These are phyloP conservation scores for Hylaeus volcanicus DNA, from an alignment of 1,140 invertebrate genomes.

Conservation along the genomic window DNA sequence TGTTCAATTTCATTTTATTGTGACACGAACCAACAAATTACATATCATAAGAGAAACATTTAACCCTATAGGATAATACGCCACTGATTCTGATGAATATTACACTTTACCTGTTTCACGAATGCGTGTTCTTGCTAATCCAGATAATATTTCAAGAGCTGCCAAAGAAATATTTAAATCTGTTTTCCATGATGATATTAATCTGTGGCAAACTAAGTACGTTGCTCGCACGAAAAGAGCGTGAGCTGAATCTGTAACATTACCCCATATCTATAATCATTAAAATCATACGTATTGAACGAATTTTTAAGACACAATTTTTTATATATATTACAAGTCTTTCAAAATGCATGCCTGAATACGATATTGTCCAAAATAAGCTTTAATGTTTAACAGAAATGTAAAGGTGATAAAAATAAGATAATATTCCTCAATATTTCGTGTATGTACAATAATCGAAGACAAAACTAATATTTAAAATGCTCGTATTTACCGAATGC, in stretches of 20 bases:
- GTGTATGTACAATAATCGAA: slow-evolving; percentile 39
- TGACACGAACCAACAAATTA: no score
- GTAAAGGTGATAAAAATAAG: slow-evolving; percentile 46
- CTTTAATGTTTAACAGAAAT: slow-evolving; percentile 54
- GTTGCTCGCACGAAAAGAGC: slow-evolving; percentile 94
- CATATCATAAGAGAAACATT: no score
- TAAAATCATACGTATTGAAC: slow-evolving; percentile 16
- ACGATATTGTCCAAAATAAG: slow-evolving; percentile 26
- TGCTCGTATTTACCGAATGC: slow-evolving; percentile 78
- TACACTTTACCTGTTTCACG: slow-evolving; percentile 87
- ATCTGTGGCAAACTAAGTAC: slow-evolving; percentile 94
- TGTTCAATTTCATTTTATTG: no score
- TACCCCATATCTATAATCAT: slow-evolving; percentile 14
- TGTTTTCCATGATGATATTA: slow-evolving; percentile 97
- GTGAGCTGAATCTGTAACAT: slow-evolving; percentile 88
- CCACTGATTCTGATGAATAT: background rate
- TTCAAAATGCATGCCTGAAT: slow-evolving; percentile 43
- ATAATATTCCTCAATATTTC: slow-evolving; percentile 29
- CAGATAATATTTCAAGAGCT: slow-evolving; percentile 94
- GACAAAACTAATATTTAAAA: slow-evolving; percentile 61
- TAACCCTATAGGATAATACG: no score
- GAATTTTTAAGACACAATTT: background rate
- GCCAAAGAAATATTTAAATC: slow-evolving; percentile 97
- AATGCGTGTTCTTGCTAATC: slow-evolving; percentile 92
- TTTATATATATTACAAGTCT: background rate